Base-by-base conservation (phyloP, 2,888 invertebrate species). In the Scaptomyza parva region DNA sequence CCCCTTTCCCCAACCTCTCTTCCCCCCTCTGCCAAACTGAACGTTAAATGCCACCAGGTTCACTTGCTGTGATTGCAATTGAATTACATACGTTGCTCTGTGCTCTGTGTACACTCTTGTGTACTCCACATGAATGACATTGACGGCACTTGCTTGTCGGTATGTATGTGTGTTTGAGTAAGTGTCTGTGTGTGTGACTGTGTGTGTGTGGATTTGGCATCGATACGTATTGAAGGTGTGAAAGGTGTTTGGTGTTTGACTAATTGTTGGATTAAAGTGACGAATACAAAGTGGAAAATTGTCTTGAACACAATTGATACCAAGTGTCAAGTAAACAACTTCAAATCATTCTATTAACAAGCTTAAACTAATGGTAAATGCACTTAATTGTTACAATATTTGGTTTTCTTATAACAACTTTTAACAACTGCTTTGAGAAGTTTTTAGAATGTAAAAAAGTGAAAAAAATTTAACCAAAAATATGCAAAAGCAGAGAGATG, bases 221-320 rank as follows among this genome's bases (percentile, higher is more conserved):
- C 69, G 59, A 67, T 70, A 65, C 57, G 59, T 69, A 54, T 40
- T 58, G 48, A 53, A 82, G 80, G 82, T 84, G 89, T 88, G 89
- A 88, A 88, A 89, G 86, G 86, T 78, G 89, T 85, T 89, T 88
- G 88, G 84, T 89, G 70, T 83, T 83, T 85, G 88, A 88, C 89
- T 89, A 89, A 89, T 89, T 89, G 89, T 78, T 77, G 77, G 78
- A 80, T 88, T 86, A 78, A 73, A 68, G 73, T 67, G 64, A 61
- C 61, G 82, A 80, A 86, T 82, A 81, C 77, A 81, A 81, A 81
- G 70, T 83, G 60, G 66, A 64, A 52, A 28, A 24, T 35, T 35
- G 48, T 41, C 55, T 64, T 47, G 41, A 26, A 39, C 18, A 18
- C 8, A 61, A 33, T 4, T 35, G 20, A 52, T 20, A 28, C 20